Conservation (phyloP, 2,888 invertebrate genomes). For the Lycophotia porphyrea region DNA sequence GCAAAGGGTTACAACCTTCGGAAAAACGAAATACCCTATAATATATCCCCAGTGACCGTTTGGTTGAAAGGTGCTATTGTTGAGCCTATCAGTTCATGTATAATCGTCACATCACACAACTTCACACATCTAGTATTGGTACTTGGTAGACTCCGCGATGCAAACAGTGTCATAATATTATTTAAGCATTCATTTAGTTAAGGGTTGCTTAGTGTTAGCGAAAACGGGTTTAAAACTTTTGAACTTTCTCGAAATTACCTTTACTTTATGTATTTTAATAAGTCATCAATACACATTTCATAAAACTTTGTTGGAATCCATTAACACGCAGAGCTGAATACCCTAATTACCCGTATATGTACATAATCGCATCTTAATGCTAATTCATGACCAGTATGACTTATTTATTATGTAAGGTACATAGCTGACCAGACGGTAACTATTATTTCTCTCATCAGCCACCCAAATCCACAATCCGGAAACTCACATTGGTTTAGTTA, state of each 20-base stretch:
- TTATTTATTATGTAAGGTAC: no score
- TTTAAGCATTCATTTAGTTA: background rate
- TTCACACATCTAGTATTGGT: background rate
- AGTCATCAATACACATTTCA: background rate
- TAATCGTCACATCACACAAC: background rate
- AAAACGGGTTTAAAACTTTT: no score
- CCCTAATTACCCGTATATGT: background rate
- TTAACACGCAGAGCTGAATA: background rate
- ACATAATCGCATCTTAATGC: no score
- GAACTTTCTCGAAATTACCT: background rate
- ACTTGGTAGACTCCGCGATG: background rate
- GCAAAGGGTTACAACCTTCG: background rate
- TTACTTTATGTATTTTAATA: background rate
- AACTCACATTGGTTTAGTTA: background rate
- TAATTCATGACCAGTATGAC: no score
- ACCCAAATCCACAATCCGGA: background rate
- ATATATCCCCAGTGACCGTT: background rate
- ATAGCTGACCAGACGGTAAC: no score
- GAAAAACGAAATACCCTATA: background rate
- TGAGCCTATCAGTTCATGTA: background rate
- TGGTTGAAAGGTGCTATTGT: background rate
- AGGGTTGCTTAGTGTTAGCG: background rate
- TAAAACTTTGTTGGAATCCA: background rate
- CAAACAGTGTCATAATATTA: background rate
- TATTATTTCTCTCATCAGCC: no score